phyloP scores from a whole-genome alignment of 2,113 vertebrate genomes.

The Cisticola juncidis region DNA sequence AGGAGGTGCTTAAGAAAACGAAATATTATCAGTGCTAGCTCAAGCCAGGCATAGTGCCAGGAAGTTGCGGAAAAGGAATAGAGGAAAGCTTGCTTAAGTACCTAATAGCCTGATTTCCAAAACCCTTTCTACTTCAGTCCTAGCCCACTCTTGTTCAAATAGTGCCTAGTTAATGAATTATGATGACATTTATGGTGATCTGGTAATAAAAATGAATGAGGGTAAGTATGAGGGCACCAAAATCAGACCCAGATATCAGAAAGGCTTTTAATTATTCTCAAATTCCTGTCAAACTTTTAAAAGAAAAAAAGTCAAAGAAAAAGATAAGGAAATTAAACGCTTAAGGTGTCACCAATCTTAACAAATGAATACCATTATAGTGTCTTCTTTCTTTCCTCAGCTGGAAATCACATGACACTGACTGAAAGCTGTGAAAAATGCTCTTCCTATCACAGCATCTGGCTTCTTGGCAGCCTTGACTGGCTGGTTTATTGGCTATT shows the following conservation, averaged over 20 bases:
- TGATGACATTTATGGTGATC: neutral
- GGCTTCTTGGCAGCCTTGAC: slow-evolving; percentile 1
- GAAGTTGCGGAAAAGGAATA: neutral
- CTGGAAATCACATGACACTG: neutral
- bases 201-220: neutral
- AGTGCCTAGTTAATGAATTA: neutral
- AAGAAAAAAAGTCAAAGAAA: neutral
- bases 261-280: neutral
- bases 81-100: neutral
- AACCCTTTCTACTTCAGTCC: neutral
- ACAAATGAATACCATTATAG: neutral
- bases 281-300: neutral
- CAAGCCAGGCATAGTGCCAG: neutral
- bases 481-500: neutral
- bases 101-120: neutral
- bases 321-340: neutral
- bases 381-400: neutral
- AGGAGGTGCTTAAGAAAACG: neutral
- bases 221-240: neutral
- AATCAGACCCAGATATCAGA: neutral
- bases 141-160: neutral
- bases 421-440: neutral
- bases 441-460: neutral
- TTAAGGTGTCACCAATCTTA: neutral
- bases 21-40: neutral